Evolutionary conservation across 2,113 vertebrate genomes (phyloP).

Genomic region (Hypanus sabinus): DNA sequence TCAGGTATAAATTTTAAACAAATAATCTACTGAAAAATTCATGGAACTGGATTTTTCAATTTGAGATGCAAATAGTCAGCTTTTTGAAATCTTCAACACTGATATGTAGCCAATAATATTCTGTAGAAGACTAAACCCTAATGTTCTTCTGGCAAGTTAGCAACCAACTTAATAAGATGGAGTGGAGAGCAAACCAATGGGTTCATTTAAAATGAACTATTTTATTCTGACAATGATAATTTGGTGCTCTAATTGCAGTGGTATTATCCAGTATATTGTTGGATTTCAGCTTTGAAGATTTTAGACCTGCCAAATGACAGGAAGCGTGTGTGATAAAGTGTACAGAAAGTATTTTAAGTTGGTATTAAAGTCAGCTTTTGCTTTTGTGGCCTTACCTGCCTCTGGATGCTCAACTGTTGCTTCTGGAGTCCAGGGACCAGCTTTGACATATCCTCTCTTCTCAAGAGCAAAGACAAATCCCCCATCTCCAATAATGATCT

Average conservation of each 20-base stretch:
- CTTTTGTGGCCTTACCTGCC: constrained; percentile 63
- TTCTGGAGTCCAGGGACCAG: constrained; percentile 95
- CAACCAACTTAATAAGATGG: too few relatives aligned
- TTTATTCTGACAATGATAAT: neutral
- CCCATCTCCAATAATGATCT: constrained; percentile 88
- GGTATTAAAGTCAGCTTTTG: too few relatives aligned
- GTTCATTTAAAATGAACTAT: neutral
- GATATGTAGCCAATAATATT: neutral
- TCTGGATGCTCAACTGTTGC: constrained; percentile 84
- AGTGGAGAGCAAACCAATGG: too few relatives aligned
- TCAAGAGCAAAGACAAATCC: constrained; percentile 93
- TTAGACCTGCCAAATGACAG: neutral
- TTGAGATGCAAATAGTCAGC: neutral
- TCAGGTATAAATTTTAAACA: too few relatives aligned
- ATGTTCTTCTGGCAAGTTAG: too few relatives aligned
- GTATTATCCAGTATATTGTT: neutral
- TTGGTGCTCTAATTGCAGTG: neutral
- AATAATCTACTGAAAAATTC: too few relatives aligned
- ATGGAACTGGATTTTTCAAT: too few relatives aligned
- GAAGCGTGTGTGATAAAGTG: too few relatives aligned
- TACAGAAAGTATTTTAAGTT: too few relatives aligned
- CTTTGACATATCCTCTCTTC: constrained; percentile 92
- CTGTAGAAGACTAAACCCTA: neutral
- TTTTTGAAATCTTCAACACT: neutral
- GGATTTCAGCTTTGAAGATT: neutral